These are phyloP conservation scores for Vicugna pacos DNA, from an alignment of 2,113 vertebrate genomes.

Conservation along the genomic window DNA sequence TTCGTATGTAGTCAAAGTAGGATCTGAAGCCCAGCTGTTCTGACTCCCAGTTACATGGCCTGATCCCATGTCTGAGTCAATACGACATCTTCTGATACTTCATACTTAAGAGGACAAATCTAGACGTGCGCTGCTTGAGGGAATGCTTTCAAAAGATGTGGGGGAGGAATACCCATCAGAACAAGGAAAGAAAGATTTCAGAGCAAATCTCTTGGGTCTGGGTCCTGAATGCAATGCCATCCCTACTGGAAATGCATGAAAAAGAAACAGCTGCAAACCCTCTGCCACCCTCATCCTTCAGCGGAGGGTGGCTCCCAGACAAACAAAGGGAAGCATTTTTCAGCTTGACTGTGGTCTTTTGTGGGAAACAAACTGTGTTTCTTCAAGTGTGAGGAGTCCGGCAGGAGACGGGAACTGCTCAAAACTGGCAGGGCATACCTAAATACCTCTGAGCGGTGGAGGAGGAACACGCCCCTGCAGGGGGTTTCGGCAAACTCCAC, in stretches of 20 bases:
- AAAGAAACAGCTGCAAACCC: not conserved
- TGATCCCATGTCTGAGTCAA: rapidly evolving
- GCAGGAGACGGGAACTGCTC: not conserved
- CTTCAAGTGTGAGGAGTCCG: not conserved
- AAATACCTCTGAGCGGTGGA: not conserved
- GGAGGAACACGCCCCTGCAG: not conserved
- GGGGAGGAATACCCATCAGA: not conserved
- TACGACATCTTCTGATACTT: not conserved
- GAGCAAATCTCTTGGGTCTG: not conserved
- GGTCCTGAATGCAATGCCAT: not conserved
- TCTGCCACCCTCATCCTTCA: not conserved
- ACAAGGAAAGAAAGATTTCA: not conserved
- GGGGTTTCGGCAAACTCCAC: not conserved
- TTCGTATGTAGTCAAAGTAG: rapidly evolving
- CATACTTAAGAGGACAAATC: not conserved
- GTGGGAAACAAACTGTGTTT: conserved; percentile 22
- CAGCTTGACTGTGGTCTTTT: conserved; percentile 45
- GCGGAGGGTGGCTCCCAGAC: not conserved
- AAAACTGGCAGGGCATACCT: not conserved
- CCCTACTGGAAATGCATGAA: not conserved
- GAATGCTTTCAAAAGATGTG: not conserved
- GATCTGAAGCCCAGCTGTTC: not conserved
- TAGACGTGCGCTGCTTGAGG: not conserved
- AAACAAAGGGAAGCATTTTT: conserved; percentile 35
- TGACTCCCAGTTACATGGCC: not conserved